A percentile compares a stretch with the other conserved stretches of the same genome.
Evolutionary conservation across 1,140 invertebrate species (phyloP).

Genomic region (Leptinotarsa defecta): DNA sequence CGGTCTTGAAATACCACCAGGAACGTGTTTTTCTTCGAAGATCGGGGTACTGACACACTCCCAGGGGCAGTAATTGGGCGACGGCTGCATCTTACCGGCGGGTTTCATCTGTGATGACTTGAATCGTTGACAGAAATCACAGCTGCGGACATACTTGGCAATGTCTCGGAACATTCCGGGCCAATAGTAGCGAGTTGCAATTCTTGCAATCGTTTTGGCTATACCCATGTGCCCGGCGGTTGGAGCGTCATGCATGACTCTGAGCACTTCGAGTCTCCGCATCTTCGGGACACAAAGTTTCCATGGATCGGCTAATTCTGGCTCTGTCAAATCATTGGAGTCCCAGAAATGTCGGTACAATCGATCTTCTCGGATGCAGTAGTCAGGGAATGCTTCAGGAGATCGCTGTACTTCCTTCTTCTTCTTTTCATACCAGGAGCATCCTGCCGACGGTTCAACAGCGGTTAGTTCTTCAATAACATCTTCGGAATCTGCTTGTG

Average conservation of each 20-base stretch:
- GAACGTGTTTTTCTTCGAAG: slow-evolving; percentile 47
- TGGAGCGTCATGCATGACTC: slow-evolving; percentile 36
- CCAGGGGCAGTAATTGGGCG: slow-evolving; percentile 45
- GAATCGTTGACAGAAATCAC: slow-evolving; percentile 42
- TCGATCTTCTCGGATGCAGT: not conserved
- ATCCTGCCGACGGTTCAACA: not conserved
- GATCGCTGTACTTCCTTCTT: slow-evolving; percentile 26
- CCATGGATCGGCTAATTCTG: not conserved
- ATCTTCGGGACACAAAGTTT: slow-evolving; percentile 38
- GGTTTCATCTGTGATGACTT: slow-evolving; percentile 48
- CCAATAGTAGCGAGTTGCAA: slow-evolving; percentile 43
- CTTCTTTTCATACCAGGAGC: slow-evolving; percentile 10
- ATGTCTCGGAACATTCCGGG: slow-evolving; percentile 44
- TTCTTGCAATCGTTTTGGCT: slow-evolving; percentile 38
- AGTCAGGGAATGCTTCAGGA: not conserved
- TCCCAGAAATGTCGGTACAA: slow-evolving; percentile 42
- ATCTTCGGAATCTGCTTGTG: not conserved
- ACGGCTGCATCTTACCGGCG: slow-evolving; percentile 48
- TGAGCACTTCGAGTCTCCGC: slow-evolving; percentile 26
- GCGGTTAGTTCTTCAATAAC: not conserved
- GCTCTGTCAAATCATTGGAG: slow-evolving; percentile 15
- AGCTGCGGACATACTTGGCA: slow-evolving; percentile 36
- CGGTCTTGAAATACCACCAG: slow-evolving; percentile 52
- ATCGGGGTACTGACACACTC: slow-evolving; percentile 50
- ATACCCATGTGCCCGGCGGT: slow-evolving; percentile 43